These are phyloP conservation scores for Rhopilema esculentum DNA, from an alignment of 30 jellyfish, hydroid and myxozoan genomes.

Conservation along the genomic window DNA sequence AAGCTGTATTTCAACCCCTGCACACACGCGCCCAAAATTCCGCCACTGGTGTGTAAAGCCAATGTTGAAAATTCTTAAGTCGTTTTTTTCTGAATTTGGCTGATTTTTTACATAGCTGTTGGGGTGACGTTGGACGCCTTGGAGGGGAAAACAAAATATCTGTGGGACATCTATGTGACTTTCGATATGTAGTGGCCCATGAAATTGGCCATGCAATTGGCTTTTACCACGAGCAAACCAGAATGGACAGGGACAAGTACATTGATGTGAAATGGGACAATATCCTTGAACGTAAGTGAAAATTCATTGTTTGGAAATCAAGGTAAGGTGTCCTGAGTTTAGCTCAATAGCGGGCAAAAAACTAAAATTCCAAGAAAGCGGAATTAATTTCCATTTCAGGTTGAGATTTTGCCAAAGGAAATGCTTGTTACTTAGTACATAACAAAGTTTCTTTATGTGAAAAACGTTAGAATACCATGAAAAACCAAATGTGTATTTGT, in stretches of 20 bases:
- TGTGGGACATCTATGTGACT: slow-evolving; percentile 88
- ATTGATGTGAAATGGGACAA: slow-evolving; percentile 84
- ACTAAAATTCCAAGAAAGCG: too few species aligned
- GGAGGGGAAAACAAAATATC: slow-evolving; percentile 81
- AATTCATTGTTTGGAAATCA: not conserved
- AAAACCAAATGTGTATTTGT: too few species aligned
- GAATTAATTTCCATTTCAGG: too few species aligned
- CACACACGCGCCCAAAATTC: too few species aligned
- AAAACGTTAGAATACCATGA: too few species aligned
- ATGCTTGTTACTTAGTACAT: too few species aligned
- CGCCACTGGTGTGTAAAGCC: not conserved
- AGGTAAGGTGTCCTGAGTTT: too few species aligned
- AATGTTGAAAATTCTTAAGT: not conserved
- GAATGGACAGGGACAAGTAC: slow-evolving; percentile 85
- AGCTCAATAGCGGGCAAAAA: too few species aligned
- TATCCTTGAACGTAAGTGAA: slow-evolving; percentile 72
- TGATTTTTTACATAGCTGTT: slow-evolving; percentile 50
- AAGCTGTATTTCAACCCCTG: too few species aligned
- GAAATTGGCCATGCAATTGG: slow-evolving; percentile 95
- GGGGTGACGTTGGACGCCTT: slow-evolving; percentile 94
- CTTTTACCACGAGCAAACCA: slow-evolving; percentile 82
- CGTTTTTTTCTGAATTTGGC: not conserved
- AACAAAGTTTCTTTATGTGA: too few species aligned
- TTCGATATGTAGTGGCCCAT: slow-evolving; percentile 89
- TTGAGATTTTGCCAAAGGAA: too few species aligned